Evolutionary conservation across 1,140 invertebrate species (phyloP).

Genomic region (Anadara kagoshimensis): DNA sequence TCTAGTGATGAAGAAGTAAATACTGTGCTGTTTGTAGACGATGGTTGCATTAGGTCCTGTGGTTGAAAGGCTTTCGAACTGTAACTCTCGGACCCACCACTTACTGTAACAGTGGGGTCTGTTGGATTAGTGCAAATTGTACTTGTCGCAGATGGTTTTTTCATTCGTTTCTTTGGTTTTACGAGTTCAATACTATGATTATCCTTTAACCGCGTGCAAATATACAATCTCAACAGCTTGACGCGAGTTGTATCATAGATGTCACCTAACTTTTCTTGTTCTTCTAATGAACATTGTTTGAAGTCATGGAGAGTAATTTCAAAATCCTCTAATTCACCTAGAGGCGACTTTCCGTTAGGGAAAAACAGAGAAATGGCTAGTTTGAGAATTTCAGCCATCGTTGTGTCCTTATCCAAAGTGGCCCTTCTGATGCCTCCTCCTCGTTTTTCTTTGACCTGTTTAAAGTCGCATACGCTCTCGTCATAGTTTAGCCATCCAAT

Average conservation of each 20-base stretch:
- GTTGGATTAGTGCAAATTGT: too few species aligned
- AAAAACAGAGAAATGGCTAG: neutral
- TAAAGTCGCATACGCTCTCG: neutral
- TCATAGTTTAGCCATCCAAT: slow-evolving; percentile 7
- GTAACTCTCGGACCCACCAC: too few species aligned
- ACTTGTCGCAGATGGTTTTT: slow-evolving; percentile 2
- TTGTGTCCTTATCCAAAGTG: neutral
- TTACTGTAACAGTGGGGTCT: too few species aligned
- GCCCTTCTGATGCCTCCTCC: neutral
- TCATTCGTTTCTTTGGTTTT: too few species aligned
- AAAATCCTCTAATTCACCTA: neutral
- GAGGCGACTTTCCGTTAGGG: neutral
- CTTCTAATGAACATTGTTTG: neutral
- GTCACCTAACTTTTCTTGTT: neutral
- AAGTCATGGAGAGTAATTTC: slow-evolving; percentile 1
- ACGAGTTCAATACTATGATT: too few species aligned
- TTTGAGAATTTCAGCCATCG: neutral
- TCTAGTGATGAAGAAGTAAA: too few species aligned
- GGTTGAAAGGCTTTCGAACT: too few species aligned
- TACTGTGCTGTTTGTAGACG: too few species aligned
- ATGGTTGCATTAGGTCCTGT: too few species aligned
- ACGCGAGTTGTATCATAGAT: slow-evolving; percentile 1
- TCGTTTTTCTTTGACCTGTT: slow-evolving; percentile 13
- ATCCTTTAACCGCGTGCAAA: neutral
- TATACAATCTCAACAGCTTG: slow-evolving; percentile 3